Evolutionary conservation across 1,140 invertebrate genomes (phyloP), one percentile per base, ranked within the genome.

Genomic region (Pristionchus pacificus): DNA sequence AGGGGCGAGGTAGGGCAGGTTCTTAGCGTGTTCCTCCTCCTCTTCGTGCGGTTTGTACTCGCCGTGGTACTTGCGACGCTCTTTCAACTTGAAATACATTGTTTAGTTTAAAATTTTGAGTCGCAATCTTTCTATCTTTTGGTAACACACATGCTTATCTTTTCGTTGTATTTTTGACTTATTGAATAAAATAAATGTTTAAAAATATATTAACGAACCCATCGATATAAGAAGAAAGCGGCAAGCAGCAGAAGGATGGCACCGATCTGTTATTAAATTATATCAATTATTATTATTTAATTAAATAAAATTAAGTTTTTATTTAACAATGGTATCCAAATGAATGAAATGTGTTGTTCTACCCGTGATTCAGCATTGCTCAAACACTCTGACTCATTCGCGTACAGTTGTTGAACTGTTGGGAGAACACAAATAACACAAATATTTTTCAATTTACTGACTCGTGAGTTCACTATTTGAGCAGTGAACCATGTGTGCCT

Each of bases 31-130:
- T 49, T 77, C 70, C 58, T 73, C 68, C 60, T 82, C 80, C 67
- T 84, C 80, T 24, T 74, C 75, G 68, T 82, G 80, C 24, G 80
- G 80, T 32, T 80, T 65, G 63, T 82, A 82, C 60, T 82, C 80
- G 1, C 80, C 80, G 55, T 82, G 75, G 49, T 77, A 72, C 61
- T 71, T 78, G 29, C 68, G 58, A 10, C 67, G 60, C 38, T 68
- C 76, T 28, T 65, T 61, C 29, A 49, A 10, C 38, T 49, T 6
- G 19, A 49, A 49, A 19, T 19, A 71, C 65, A 49, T 25, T 33
- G 64, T 64, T 66, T 27, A 38, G 65, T 64, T 71, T 60, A 49
- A 38, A 32, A 32, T 62, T 55, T 28, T 31, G 27, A 49, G 55
- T 60, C 27, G 32, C 60, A 57, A n/a, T 55, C 27, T 71, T 38